phyloP scores from a whole-genome alignment of 2,113 vertebrate species.

The Chamaetylas fuelleborni region DNA sequence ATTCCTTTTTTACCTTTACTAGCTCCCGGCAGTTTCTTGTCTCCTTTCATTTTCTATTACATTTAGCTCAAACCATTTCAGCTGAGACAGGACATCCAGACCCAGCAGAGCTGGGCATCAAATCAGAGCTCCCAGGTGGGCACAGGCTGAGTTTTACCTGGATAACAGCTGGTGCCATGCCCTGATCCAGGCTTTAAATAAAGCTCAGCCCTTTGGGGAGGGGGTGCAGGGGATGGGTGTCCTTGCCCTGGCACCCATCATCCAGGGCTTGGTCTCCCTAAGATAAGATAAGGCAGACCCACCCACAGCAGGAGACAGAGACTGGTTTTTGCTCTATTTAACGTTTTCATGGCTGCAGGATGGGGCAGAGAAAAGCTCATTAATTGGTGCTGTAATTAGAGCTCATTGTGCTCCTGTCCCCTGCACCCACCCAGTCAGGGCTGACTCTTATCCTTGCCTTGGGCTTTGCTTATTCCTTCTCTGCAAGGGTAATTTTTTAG shows the following conservation, averaged over 20 bases:
- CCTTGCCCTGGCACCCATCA: neutral
- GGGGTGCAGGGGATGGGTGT: too few relatives aligned
- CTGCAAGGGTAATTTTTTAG: neutral
- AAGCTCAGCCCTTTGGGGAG: neutral
- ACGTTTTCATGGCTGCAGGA: neutral
- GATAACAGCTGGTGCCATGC: accelerated
- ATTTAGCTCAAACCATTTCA: neutral
- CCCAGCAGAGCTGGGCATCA: neutral
- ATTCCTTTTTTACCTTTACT: neutral
- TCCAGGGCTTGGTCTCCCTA: neutral
- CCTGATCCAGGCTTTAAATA: neutral
- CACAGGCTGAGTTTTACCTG: neutral
- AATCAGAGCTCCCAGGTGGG: accelerated
- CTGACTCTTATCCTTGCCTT: neutral
- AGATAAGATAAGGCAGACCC: neutral
- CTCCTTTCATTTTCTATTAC: accelerated
- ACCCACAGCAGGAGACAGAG: neutral
- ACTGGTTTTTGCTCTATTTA: accelerated
- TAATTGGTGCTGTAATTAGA: neutral
- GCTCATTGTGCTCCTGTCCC: neutral
- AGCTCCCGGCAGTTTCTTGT: neutral
- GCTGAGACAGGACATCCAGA: neutral
- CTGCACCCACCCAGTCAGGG: accelerated
- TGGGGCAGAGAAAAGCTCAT: neutral
- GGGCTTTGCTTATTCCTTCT: neutral